Base-by-base conservation (phyloP, 1,140 invertebrate genomes). In the Procambarus virginalis region DNA sequence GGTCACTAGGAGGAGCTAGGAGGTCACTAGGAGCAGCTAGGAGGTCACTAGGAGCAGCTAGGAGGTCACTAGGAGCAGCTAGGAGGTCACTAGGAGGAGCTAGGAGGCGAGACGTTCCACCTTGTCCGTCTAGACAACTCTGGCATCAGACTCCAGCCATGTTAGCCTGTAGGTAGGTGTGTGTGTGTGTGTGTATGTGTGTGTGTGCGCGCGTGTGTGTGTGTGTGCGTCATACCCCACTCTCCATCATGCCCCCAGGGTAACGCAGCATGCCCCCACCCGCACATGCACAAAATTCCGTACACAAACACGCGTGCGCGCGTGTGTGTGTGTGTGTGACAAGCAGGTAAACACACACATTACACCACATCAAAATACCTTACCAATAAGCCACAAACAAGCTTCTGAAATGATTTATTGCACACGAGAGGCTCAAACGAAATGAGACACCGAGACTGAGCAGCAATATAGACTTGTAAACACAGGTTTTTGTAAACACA, bases 141-240 rank as follows among this genome's bases (percentile, higher is more conserved):
- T 34, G 34, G 34, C 64, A 68, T 17, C 17, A 17, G 64, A 68
- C 64, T 68, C 64, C 20, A 20, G 12, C 17, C 3, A 17, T 17
- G 20, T 68, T 17, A 68, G 64, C 10, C 12, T 68, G 10, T 17
- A 68, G 64, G 64, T 46, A 78, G 34, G 34, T 34, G 34, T 34
- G 70, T 84, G 46, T 51, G 70, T 84, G 46, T 64, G 20, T 82
- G 55, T 82, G 55, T 82, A 3, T 64, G 12, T 64, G 12, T 82
- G 58, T 60, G n/a, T 60, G 79, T 64, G 46, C 46, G 55, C 45
- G 46, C 45, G 55, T 64, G 55, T 45, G 2, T 80, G 73, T 85
- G 48, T 88, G 55, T 48, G 20, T 88, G 86, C 78, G 86, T 88
- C 86, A 88, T 70, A 70, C 64, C 78, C 55, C 78, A 73, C 78